A percentile compares a stretch with the other conserved stretches of the same genome.
These are phyloP conservation scores for Heliconius ismenius DNA, from an alignment of 2,888 invertebrate genomes.

Conservation along the genomic window DNA sequence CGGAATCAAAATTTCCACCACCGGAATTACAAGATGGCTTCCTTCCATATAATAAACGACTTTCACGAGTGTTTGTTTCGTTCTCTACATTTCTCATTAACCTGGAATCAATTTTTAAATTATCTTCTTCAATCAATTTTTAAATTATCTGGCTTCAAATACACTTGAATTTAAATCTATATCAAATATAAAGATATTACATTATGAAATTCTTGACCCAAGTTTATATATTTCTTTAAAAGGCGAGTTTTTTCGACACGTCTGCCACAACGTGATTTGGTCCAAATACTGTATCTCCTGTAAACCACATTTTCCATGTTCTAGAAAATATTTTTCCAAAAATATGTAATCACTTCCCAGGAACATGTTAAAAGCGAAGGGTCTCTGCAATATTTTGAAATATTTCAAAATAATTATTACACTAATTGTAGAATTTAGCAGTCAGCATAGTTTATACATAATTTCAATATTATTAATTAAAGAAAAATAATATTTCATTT, in stretches of 20 bases:
- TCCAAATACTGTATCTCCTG: slow-evolving; percentile 82
- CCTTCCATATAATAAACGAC: slow-evolving; percentile 79
- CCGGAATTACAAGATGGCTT: slow-evolving; percentile 83
- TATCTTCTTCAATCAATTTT: slow-evolving; percentile 26
- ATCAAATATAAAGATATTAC: too few species aligned
- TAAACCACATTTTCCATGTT: slow-evolving; percentile 86
- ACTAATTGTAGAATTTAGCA: background rate
- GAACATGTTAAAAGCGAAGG: slow-evolving; percentile 84
- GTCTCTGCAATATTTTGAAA: slow-evolving; percentile 58
- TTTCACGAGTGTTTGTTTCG: slow-evolving; percentile 81
- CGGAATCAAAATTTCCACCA: slow-evolving; percentile 82
- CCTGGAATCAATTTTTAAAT: slow-evolving; percentile 55
- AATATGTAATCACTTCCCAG: slow-evolving; percentile 80
- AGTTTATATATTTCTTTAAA: slow-evolving; percentile 82
- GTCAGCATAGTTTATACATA: too few species aligned
- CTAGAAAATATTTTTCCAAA: slow-evolving; percentile 83
- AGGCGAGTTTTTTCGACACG: slow-evolving; percentile 80
- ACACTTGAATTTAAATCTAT: too few species aligned
- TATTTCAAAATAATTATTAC: background rate
- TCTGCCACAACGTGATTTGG: slow-evolving; percentile 77
- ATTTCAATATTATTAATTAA: too few species aligned
- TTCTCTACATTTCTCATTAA: slow-evolving; percentile 81
- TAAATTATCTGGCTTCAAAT: too few species aligned
- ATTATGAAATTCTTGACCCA: slow-evolving; percentile 65
- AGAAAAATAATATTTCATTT: too few species aligned